These are phyloP conservation scores for Hesperia comma DNA, from an alignment of 2,888 invertebrate species.

Conservation along the genomic window DNA sequence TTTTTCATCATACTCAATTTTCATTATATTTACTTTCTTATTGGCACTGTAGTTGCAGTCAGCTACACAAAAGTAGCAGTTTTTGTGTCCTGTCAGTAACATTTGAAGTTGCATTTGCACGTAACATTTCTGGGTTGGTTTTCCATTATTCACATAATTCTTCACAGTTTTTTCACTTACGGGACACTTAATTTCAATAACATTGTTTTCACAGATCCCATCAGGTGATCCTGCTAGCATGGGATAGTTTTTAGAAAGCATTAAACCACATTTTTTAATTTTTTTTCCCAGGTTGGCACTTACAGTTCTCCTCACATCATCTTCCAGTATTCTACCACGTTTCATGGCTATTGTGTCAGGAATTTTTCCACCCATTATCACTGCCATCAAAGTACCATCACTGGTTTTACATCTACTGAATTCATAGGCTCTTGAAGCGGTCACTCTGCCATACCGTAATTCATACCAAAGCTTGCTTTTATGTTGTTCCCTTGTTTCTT, in stretches of 20 bases:
- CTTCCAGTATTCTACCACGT: slow-evolving; percentile 35
- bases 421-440: slow-evolving; percentile 52
- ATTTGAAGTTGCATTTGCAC: slow-evolving; percentile 41
- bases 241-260: no score
- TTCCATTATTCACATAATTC: slow-evolving; percentile 40
- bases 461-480: slow-evolving; percentile 48
- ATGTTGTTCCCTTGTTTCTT: slow-evolving; percentile 38
- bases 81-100: no score
- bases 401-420: slow-evolving; percentile 48
- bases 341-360: slow-evolving; percentile 7
- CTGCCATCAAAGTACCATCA: slow-evolving; percentile 44
- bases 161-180: slow-evolving; percentile 36
- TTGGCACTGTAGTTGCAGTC: slow-evolving; percentile 24
- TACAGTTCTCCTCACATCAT: slow-evolving; percentile 33
- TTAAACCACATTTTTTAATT: no score
- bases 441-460: no score
- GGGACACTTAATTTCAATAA: no score
- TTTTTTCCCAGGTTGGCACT: no score
- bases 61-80: slow-evolving; percentile 36
- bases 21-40: slow-evolving; percentile 21
- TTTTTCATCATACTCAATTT: slow-evolving; percentile 3
- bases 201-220: no score
- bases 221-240: no score
- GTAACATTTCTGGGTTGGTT: slow-evolving; percentile 38
- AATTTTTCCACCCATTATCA: slow-evolving; percentile 8